phyloP scores from a whole-genome alignment of 2,797 vertebrate species.

The Ficedula albicollis region DNA sequence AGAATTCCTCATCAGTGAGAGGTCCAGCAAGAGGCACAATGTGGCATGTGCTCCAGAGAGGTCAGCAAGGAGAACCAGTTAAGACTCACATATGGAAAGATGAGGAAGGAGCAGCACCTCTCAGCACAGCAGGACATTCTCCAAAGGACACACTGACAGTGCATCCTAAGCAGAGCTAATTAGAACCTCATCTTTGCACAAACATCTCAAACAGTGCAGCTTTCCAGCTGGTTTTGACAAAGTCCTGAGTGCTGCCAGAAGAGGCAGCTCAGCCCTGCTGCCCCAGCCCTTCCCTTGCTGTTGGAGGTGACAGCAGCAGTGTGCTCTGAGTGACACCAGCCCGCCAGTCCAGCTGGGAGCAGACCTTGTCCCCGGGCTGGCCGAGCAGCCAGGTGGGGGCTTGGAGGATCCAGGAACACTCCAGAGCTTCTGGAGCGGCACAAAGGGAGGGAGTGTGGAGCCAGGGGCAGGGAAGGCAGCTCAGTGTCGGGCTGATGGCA shows the following conservation, averaged over 20 bases:
- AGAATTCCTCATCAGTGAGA: not conserved
- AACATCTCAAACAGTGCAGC: not conserved
- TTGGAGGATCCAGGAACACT: not conserved
- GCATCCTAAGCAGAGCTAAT: not conserved
- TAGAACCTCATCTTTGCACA: not conserved
- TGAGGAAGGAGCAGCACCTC: not conserved
- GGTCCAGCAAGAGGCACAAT: not conserved
- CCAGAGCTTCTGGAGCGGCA: not conserved
- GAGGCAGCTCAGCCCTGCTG: not conserved
- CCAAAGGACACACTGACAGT: not conserved
- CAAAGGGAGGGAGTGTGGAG: accelerated
- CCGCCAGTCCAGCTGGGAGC: not conserved
- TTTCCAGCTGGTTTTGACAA: not conserved
- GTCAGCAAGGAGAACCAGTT: not conserved
- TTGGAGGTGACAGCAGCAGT: accelerated
- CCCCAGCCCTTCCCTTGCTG: not conserved
- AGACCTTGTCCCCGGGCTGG: accelerated
- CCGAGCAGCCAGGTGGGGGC: not conserved
- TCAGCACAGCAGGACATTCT: not conserved
- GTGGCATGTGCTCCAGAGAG: not conserved
- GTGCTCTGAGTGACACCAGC: not conserved
- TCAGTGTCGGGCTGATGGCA: not conserved
- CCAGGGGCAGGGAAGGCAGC: not conserved
- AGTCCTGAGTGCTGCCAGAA: not conserved
- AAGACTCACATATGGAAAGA: not conserved